phyloP scores from a whole-genome alignment of 2,113 vertebrate genomes.

The Patagioenas fasciata region DNA sequence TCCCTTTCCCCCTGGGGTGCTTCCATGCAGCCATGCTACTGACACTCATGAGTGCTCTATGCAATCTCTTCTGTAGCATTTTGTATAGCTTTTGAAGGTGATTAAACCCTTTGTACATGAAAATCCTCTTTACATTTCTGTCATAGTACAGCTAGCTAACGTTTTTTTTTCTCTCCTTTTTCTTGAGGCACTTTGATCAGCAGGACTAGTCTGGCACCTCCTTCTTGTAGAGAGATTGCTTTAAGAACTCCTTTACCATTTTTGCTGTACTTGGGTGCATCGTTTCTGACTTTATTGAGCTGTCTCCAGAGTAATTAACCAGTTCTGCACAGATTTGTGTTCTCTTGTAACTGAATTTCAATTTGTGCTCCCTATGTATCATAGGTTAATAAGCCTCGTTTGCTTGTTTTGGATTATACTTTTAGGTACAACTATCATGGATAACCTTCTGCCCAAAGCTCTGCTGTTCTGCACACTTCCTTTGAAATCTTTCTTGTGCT shows the following conservation, averaged over 20 bases:
- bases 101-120: constrained; percentile 9
- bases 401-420: not conserved
- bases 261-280: not conserved
- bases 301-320: not conserved
- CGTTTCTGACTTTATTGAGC: not conserved
- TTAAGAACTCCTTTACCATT: not conserved
- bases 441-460: not conserved
- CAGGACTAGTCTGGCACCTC: constrained; percentile 5
- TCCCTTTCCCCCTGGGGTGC: not conserved
- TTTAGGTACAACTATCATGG: not conserved
- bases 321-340: not conserved
- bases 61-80: not conserved
- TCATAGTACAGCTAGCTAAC: not conserved
- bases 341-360: not conserved
- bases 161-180: not conserved
- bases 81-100: constrained; percentile 14
- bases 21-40: not conserved
- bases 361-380: not conserved
- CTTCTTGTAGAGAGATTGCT: not conserved
- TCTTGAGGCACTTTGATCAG: constrained; percentile 34
- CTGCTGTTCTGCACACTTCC: not conserved
- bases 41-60: not conserved
- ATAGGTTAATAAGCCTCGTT: not conserved
- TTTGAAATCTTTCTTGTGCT: not conserved
- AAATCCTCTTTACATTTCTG: constrained; percentile 30